phyloP scores from a whole-genome alignment of 2,888 invertebrate species.

The Yponomeuta plumbellus region DNA sequence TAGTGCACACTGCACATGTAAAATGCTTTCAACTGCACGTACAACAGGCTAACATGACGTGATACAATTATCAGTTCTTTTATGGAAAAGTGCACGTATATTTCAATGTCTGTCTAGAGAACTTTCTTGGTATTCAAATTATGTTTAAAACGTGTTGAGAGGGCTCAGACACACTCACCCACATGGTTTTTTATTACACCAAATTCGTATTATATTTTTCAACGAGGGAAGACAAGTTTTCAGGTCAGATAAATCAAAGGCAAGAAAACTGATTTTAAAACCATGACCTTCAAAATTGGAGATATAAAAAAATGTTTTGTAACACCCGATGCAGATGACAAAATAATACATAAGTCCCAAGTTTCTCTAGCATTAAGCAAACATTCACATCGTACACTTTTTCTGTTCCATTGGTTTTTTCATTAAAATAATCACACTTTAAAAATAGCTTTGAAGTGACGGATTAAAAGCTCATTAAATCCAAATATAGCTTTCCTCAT shows the following conservation, averaged over 20 bases:
- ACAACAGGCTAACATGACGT: too few species aligned
- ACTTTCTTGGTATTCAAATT: background rate
- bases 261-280: background rate
- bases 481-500: conserved; percentile 1
- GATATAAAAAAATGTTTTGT: background rate
- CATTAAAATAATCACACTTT: background rate
- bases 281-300: background rate
- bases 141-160: background rate
- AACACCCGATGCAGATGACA: background rate
- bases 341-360: background rate
- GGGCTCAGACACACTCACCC: background rate
- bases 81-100: background rate
- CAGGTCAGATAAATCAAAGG: background rate
- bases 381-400: background rate
- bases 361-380: background rate
- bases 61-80: too few species aligned
- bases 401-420: background rate
- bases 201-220: background rate
- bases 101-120: background rate
- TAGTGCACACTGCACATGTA: too few species aligned
- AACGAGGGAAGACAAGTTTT: background rate
- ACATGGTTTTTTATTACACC: background rate
- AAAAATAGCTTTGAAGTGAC: background rate
- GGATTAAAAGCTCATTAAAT: background rate
- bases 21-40: too few species aligned